Percentiles rank a stretch among this genome's conserved stretches.
These are phyloP conservation scores for Eumeta japonica DNA, from an alignment of 1,140 invertebrate genomes.

Conservation along the genomic window DNA sequence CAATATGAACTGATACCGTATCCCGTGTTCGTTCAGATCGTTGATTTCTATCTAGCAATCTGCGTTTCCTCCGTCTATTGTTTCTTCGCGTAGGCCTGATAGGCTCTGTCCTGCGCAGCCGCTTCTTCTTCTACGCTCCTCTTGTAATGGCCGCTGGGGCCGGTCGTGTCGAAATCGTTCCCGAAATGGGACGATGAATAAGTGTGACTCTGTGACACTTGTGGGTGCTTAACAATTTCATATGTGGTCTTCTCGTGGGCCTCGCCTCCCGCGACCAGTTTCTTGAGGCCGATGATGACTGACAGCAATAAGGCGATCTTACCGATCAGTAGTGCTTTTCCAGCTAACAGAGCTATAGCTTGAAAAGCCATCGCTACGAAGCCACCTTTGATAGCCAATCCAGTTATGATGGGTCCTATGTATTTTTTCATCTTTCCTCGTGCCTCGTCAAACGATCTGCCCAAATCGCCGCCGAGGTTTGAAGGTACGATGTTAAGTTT, in stretches of 20 bases:
- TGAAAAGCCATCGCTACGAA: conserved; percentile 74
- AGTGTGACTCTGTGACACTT: conserved; percentile 72
- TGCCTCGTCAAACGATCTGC: conserved; percentile 49
- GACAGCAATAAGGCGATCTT: conserved; percentile 75
- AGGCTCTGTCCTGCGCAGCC: conserved; percentile 60
- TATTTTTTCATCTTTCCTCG: conserved; percentile 61
- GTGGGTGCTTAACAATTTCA: conserved; percentile 82
- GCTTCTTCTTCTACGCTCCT: conserved; percentile 62
- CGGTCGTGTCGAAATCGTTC: conserved; percentile 60
- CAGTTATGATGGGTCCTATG: conserved; percentile 61
- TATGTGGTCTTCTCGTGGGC: conserved; percentile 76
- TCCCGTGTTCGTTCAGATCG: not conserved
- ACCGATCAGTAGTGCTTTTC: conserved; percentile 70
- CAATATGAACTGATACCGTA: not conserved
- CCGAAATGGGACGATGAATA: conserved; percentile 74
- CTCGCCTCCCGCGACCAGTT: conserved; percentile 63
- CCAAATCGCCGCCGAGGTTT: conserved; percentile 26
- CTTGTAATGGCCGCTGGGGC: conserved; percentile 61
- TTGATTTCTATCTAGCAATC: conserved; percentile 9
- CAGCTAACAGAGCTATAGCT: conserved; percentile 69
- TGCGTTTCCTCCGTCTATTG: conserved; percentile 23
- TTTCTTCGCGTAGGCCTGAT: conserved; percentile 52
- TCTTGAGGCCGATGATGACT: conserved; percentile 74
- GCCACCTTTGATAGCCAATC: conserved; percentile 66
- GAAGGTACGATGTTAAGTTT: conserved; percentile 60